Conservation (phyloP, 2,113 vertebrate genomes). For the Isurus oxyrinchus region DNA sequence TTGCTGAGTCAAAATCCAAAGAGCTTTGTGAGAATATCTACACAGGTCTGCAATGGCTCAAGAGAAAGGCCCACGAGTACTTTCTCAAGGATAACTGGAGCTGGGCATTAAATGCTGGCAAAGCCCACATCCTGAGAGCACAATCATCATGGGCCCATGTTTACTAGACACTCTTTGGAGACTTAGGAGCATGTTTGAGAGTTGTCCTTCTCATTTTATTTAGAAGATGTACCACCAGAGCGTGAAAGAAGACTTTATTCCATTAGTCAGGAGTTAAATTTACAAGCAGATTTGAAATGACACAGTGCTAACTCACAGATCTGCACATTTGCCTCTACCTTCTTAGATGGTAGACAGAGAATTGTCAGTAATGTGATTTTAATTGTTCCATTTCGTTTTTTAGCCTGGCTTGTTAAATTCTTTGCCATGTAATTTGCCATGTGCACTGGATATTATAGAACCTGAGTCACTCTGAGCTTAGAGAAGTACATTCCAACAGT, state of each 20-base stretch:
- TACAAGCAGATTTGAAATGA: not conserved
- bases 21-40: not conserved
- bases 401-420: not conserved
- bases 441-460: not conserved
- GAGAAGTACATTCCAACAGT: conserved; percentile 6
- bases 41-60: not conserved
- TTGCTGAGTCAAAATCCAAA: not conserved
- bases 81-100: not conserved
- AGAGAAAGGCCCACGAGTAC: not conserved
- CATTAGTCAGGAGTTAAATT: not conserved
- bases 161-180: not conserved
- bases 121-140: not conserved
- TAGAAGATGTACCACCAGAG: not conserved
- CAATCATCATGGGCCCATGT: not conserved
- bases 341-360: not conserved
- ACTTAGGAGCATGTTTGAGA: not conserved
- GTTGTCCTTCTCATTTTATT: not conserved
- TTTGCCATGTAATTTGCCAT: not conserved
- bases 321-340: not conserved
- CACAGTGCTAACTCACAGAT: not conserved
- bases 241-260: not conserved
- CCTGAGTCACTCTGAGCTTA: not conserved
- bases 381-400: not conserved
- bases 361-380: not conserved
- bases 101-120: no score